These are phyloP conservation scores for Chaetorhynchus papuensis DNA, from an alignment of 2,113 vertebrate species.

Conservation along the genomic window DNA sequence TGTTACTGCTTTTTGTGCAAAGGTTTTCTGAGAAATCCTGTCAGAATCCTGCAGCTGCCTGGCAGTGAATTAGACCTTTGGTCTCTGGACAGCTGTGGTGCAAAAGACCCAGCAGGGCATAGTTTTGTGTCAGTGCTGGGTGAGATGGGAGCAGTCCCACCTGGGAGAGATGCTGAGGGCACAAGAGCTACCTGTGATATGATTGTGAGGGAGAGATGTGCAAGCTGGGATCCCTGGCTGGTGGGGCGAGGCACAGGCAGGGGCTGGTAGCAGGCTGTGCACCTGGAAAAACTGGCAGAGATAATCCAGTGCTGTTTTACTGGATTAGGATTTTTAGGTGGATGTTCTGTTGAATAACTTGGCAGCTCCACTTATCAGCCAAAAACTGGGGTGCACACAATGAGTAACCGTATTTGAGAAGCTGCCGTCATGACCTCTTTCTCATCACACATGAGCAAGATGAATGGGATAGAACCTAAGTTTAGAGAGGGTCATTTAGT, in stretches of 20 bases:
- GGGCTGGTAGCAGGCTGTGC: not conserved
- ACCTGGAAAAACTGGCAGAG: accelerated
- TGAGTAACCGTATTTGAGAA: not conserved
- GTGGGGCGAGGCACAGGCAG: accelerated
- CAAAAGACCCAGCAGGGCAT: not conserved
- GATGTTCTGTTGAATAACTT: not conserved
- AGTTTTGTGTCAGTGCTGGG: not conserved
- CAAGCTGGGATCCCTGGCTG: not conserved
- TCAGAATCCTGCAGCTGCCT: not conserved
- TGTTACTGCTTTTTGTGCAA: not conserved
- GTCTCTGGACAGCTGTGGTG: not conserved
- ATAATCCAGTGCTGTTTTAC: not conserved
- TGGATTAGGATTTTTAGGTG: not conserved
- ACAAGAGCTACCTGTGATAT: not conserved
- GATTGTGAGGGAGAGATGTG: not conserved
- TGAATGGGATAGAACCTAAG: not conserved
- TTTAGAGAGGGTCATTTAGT: not conserved
- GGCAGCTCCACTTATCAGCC: not conserved
- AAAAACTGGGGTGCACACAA: accelerated
- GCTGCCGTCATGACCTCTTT: not conserved
- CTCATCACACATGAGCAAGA: not conserved
- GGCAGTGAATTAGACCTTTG: not conserved
- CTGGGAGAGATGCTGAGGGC: not conserved
- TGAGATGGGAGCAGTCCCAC: not conserved
- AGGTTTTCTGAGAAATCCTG: not conserved